Base-by-base conservation (phyloP, 2,113 vertebrate genomes). In the Rynchops niger region DNA sequence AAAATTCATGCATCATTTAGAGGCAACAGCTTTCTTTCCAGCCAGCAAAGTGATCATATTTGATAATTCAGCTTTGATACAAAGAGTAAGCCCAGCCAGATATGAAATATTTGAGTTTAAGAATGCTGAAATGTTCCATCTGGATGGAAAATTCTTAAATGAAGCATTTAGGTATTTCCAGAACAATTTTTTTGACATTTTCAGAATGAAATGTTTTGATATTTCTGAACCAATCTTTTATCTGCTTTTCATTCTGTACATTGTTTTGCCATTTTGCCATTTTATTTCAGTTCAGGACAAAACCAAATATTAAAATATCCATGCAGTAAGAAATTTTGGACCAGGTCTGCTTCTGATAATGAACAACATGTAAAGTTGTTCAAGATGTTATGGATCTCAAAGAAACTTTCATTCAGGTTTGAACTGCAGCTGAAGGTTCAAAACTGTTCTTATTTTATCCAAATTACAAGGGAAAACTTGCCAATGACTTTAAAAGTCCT, bases 121-220 rank as follows among this genome's bases (percentile, higher is more conserved):
- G 65, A 95, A 76, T 42, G 40, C 38, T 94, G 88, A 87, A 87
- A 38, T 45, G 3, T 94, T 96, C 62, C 81, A 72, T 79, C 80
- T 95, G 77, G 86, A 61, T 36, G 40, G 40, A 87, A 96, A 87
- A 89, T 62, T 88, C 40, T 80, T 65, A 67, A 84, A 72, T 65
- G 25, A 95, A 94, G 10, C 27, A 32, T 65, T 85, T 49, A 79
- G 36, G 80, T 10, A 82, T 85, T 95, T 88, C 45, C 32, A 88
- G 71, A 94, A 82, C 32, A 29, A 16, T 67, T 84, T 72, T 88
- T 94, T 53, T 53, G 26, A 76, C 52, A 36, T 93, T 93, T 87
- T 87, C 15, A 82, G 80, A 88, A 65, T 73, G 23, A 85, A 93
- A 66, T 80, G 74, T 92, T 97, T 94, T 94, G 36, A 80, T 94